Percentiles rank a stretch among this genome's conserved stretches.
phyloP scores from a whole-genome alignment of 1,140 invertebrate genomes.

The Hyles euphorbiae region DNA sequence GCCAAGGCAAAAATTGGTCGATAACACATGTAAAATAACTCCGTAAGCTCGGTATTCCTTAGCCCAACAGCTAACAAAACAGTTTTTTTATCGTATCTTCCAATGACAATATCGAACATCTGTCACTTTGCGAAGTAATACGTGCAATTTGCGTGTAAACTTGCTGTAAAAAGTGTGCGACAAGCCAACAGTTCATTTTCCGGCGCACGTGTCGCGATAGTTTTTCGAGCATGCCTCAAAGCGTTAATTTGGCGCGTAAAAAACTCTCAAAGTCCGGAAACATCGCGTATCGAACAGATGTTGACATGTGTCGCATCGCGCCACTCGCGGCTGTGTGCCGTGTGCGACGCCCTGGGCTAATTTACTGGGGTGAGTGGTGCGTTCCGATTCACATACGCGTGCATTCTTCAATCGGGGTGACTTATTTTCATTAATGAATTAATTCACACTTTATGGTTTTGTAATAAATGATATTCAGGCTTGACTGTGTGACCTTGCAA shows the following conservation, averaged over 20 bases:
- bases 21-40: no score
- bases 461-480: no score
- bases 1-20: no score
- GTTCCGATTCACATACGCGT: slow-evolving; percentile 15
- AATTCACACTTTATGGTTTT: background rate
- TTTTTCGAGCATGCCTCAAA: slow-evolving; percentile 42
- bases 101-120: no score
- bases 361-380: slow-evolving; percentile 55
- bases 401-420: slow-evolving; percentile 7
- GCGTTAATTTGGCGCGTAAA: slow-evolving; percentile 62
- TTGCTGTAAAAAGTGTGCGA: background rate
- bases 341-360: slow-evolving; percentile 42
- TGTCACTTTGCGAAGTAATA: no score
- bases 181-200: background rate
- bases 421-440: background rate
- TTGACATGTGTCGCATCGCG: slow-evolving; percentile 57
- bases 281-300: slow-evolving; percentile 59
- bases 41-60: no score
- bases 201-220: slow-evolving; percentile 41
- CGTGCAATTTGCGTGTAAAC: no score
- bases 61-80: no score
- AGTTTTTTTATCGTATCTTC: no score
- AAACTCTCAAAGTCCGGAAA: slow-evolving; percentile 64
- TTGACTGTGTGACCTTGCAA: no score
- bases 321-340: slow-evolving; percentile 18